Base-by-base conservation (phyloP, 2,113 vertebrate genomes). In the Percina caprodes region DNA sequence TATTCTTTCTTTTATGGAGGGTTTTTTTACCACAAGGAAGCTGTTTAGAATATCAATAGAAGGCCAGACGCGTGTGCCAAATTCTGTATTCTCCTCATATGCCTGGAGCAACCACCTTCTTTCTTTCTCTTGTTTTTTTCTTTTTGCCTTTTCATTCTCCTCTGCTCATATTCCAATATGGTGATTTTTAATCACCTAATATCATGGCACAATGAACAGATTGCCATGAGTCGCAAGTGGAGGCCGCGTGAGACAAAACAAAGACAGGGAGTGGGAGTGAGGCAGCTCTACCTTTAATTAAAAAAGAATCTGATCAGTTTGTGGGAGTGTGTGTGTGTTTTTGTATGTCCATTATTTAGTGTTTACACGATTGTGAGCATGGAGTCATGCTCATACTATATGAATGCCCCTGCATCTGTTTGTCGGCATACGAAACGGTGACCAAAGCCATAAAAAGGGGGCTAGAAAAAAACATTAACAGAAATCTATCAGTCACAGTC, bases 131-230 rank as follows among this genome's bases (percentile, higher is more conserved):
- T 39, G 39, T 14, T 45, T 70, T 68, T 82, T 26, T 51, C 67
- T 66, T 78, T 24, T 16, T 26, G 26, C 45, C 61, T 68, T 86
- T 88, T 87, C 79, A 67, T 90, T 92, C 51, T 84, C 49, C 42
- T 75, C 72, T 86, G 58, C 45, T 80, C 77, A 69, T 89, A 86
- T 83, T 90, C 77, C 72, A 90, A 79, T 84, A 90, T 87, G 85
- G 75, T 91, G 86, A 92, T 92, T 95, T 93, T 93, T 94, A 94
- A 94, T 94, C 91, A 95, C 87, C 93, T 91, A 92, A 94, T 94
- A 93, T 94, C 90, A 93, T 85, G 91, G 87, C 92, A 92, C 90
- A 88, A 87, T 92, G 88, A 94, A 88, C 92, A 93, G 91, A 93
- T 90, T 92, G 79, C 81, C 75, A 80, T 6, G 67, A 93, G 88